Percentiles rank a stretch among this genome's conserved stretches.
These are phyloP conservation scores for Pogonus chalceus DNA, from an alignment of 1,140 invertebrate species.

Conservation along the genomic window DNA sequence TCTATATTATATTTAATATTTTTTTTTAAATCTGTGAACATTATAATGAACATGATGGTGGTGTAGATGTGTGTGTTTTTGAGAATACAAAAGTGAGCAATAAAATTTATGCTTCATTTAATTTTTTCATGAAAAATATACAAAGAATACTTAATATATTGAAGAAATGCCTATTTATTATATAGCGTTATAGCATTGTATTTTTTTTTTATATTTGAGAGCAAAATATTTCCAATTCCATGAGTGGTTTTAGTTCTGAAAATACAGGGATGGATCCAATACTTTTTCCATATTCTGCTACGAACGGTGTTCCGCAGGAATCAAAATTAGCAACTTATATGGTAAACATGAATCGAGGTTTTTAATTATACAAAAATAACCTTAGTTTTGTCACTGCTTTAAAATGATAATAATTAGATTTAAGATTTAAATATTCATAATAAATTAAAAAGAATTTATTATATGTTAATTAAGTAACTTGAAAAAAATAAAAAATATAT, in stretches of 20 bases:
- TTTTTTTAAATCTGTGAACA: background rate
- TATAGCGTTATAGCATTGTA: background rate
- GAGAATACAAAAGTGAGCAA: background rate
- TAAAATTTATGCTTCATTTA: no score
- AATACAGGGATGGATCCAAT: slow-evolving; percentile 17
- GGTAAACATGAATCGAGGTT: slow-evolving; percentile 39
- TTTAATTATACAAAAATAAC: slow-evolving; percentile 8
- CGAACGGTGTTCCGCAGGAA: slow-evolving; percentile 71
- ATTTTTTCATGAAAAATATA: background rate
- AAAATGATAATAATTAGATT: no score
- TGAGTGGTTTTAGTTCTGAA: background rate
- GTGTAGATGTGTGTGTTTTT: background rate
- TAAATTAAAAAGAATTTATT: no score
- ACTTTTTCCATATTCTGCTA: slow-evolving; percentile 35
- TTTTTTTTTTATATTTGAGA: background rate
- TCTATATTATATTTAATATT: background rate
- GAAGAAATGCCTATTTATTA: no score
- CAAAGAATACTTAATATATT: background rate
- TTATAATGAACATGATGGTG: background rate
- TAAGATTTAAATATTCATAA: no score
- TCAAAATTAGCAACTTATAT: slow-evolving; percentile 78
- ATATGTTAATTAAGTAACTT: no score
- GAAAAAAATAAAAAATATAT: no score
- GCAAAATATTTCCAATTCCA: background rate
- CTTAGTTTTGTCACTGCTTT: no score